phyloP scores from a whole-genome alignment of 2,113 vertebrate genomes.

The Mustela lutreola region DNA sequence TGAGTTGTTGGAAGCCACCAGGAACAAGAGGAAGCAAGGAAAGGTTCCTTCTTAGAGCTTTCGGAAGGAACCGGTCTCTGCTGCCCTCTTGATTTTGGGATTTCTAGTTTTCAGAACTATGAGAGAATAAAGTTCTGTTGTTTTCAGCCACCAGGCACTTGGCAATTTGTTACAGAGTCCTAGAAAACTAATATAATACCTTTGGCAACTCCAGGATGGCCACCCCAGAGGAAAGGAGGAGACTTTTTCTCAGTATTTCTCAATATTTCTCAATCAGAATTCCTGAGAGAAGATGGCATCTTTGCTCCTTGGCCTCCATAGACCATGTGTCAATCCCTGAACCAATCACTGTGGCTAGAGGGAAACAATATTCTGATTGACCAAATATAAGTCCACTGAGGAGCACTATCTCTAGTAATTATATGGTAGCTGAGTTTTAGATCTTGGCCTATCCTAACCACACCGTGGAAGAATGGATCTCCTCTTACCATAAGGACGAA shows the following conservation, averaged over 20 bases:
- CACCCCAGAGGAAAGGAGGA: background rate
- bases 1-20: background rate
- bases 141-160: background rate
- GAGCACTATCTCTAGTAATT: background rate
- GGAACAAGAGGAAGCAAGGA: background rate
- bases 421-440: background rate
- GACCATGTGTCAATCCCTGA: background rate
- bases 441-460: background rate
- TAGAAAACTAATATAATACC: background rate
- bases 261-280: background rate
- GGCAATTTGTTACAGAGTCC: background rate
- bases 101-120: background rate
- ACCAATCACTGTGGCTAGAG: background rate
- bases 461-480: background rate
- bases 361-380: background rate
- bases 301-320: background rate
- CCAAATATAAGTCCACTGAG: background rate
- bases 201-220: background rate
- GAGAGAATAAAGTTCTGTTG: slow-evolving; percentile 3
- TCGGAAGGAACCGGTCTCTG: background rate
- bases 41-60: background rate
- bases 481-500: background rate
- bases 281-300: background rate
- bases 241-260: background rate
- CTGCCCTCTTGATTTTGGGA: background rate